Base-by-base conservation (phyloP, 1,140 invertebrate species). In the Globodera ellingtonae region DNA sequence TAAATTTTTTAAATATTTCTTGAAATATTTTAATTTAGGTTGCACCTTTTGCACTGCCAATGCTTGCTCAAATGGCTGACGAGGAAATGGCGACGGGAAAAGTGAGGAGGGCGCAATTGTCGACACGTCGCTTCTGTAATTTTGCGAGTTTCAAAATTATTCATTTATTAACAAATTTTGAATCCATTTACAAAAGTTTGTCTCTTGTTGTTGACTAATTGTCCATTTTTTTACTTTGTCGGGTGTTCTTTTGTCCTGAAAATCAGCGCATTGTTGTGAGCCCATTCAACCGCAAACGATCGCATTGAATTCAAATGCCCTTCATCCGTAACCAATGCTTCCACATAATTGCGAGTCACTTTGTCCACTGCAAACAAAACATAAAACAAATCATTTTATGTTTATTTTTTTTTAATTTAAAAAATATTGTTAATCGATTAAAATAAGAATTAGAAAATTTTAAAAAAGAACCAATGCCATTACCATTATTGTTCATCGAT, bases 231-330 rank as follows among this genome's bases (percentile, higher is more conserved):
- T 10, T 18, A 62, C 10, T 15, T 72, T 72, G 13, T 72, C 70
- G 70, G 47, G 70, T 18, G 13, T 72, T n/a, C 6, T 48, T 72
- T 72, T 15, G 10, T 72, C 18, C 70, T 47, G 50, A 72, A 72
- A 15, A 72, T 72, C 70, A 52, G 46, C 15, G 70, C 70, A 18
- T 72, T 72, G 47, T 48, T 47, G n/a, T 72, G 50, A 6, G 70
- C 70, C 50, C 50, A 48, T 72, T 72, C 70, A 48, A 72, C 50
- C 10, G 46, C 47, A n/a, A 72, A 47, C 15, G 3, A 6, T 18
- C 70, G 46, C 70, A 62, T 13, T 18, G 56, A 62, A 6, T 18
- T 6, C 10, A 62, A 18, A 62, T 62, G 56, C 56, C 15, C 5
- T 62, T 62, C 56, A 62, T 18, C 18, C 15, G 13, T 62, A 4